Base-by-base conservation (phyloP, 2,113 vertebrate species). In the Actinemys pallida region DNA sequence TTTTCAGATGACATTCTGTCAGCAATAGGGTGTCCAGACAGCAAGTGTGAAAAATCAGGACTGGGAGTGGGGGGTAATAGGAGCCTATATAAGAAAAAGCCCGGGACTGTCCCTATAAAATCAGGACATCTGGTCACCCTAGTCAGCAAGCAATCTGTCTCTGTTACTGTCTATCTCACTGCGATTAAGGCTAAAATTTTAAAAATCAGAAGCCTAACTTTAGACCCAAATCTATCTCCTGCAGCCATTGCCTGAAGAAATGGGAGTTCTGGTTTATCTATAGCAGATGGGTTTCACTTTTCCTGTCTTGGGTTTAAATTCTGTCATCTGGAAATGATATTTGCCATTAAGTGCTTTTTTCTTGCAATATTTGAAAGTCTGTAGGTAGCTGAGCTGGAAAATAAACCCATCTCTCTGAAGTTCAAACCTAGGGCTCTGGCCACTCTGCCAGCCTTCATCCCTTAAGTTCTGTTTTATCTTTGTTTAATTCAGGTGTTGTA, bases 131-230 rank as follows among this genome's bases (percentile, higher is more conserved):
- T 50, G 50, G 50, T 50, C 50, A 50, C 50, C 50, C 50, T 14
- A 50, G 29, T 29, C 69, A 84, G 81, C 54, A 5, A 95, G 4
- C 8, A 2, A 89, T 25, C 25, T 69, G 27, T 29, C 65, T 59
- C 57, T 59, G 25, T 89, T 59, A 53, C 19, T 31, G 85, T 59
- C 90, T 19, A 80, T 10, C 54, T 24, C 11, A 75, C 1, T 57
- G 35, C 49, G 86, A 72, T 47, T 72, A 83, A 90, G 35, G 20
- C 20, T 56, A 89, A 92, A 42, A 95, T 84, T 95, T 93, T 69
- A 89, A 86, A 45, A 92, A 79, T 31, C 84, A 24, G 22, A 31
- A n/a, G 31, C 35, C 35, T 69, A n/a, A 69, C 62, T n/a, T n/a
- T n/a, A 86, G 87, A 72, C 2, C 84, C 1, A 1, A 1, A 11